phyloP scores from a whole-genome alignment of 2,797 vertebrate genomes.

The Psittacula derbiana region DNA sequence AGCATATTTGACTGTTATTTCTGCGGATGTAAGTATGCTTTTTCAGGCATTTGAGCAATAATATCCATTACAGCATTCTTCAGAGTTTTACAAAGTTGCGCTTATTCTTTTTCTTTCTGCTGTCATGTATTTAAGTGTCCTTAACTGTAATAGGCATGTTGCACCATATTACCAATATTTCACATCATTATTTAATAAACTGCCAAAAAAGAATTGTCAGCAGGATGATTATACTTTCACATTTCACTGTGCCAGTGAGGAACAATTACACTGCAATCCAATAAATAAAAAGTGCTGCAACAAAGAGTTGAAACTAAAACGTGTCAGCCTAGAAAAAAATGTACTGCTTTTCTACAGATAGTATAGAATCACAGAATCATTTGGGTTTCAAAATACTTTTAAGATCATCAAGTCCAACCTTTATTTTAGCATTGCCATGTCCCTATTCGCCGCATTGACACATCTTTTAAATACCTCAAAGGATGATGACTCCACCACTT shows the following conservation, averaged over 20 bases:
- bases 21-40: background rate
- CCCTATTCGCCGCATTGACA: background rate
- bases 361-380: background rate
- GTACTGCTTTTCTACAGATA: background rate
- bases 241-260: background rate
- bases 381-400: background rate
- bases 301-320: background rate
- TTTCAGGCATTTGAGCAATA: background rate
- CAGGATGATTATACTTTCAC: background rate
- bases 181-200: conserved; percentile 10
- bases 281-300: background rate
- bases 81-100: background rate
- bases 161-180: background rate
- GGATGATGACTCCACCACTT: background rate
- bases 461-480: background rate
- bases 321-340: background rate
- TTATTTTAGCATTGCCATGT: background rate
- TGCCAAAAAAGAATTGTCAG: background rate
- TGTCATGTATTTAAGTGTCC: background rate
- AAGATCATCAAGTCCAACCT: background rate
- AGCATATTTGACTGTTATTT: background rate
- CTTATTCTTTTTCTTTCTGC: background rate
- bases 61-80: background rate
- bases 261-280: background rate
- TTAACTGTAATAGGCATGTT: background rate